These are phyloP conservation scores for Penaeus chinensis DNA, from an alignment of 1,140 invertebrate genomes.

Conservation along the genomic window DNA sequence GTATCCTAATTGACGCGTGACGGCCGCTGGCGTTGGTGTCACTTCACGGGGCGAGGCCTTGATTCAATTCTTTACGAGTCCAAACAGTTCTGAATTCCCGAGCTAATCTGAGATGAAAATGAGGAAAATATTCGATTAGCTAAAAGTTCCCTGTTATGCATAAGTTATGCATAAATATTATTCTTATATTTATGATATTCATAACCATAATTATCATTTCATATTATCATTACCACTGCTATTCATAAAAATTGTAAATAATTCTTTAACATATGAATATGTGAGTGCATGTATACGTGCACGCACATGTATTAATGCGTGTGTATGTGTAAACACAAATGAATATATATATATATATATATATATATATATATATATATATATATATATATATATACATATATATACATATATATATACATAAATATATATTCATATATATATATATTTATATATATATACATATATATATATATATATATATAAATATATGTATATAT, in stretches of 20 bases:
- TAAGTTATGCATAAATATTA: too few species aligned
- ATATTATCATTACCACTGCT: too few species aligned
- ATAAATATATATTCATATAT: constrained; percentile 6
- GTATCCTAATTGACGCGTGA: too few species aligned
- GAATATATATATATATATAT: neutral
- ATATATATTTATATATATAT: constrained; percentile 14
- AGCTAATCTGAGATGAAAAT: too few species aligned
- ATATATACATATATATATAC: constrained; percentile 5
- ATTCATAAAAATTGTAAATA: too few species aligned
- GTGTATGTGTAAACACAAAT: neutral
- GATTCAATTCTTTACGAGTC: too few species aligned
- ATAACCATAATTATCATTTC: too few species aligned
- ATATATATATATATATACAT: constrained; percentile 11
- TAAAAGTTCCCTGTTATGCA: neutral
- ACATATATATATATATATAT: neutral
- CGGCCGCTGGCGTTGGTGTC: too few species aligned
- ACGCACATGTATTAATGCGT: neutral
- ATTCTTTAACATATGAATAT: neutral
- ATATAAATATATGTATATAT: neutral
- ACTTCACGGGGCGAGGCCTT: too few species aligned
- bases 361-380: constrained; percentile 16
- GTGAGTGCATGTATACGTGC: neutral
- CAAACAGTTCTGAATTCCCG: too few species aligned
- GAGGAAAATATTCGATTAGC: too few species aligned
- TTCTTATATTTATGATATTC: too few species aligned